phyloP scores from a whole-genome alignment of 1,140 invertebrate species.

The Stenopsyche tienmushanensis region DNA sequence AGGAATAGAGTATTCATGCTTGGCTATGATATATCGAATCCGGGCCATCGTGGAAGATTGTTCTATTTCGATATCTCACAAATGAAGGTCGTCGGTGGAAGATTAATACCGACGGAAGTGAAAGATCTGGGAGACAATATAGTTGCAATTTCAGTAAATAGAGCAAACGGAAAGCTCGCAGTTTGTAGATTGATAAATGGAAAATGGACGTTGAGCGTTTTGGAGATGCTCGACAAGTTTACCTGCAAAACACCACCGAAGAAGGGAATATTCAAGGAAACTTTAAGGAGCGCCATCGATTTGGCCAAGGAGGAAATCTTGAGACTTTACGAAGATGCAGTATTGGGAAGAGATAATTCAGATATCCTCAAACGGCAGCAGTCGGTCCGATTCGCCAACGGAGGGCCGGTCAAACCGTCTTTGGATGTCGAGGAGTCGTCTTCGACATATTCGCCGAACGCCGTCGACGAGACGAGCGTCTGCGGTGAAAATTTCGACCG shows the following conservation, averaged over 20 bases:
- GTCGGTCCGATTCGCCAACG: background rate
- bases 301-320: slow-evolving; percentile 5
- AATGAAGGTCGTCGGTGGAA: background rate
- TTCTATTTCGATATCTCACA: slow-evolving; percentile 1
- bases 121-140: slow-evolving; percentile 1
- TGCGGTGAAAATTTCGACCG: background rate
- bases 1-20: background rate
- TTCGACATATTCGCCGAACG: background rate
- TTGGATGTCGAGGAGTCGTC: background rate
- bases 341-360: background rate
- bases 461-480: background rate
- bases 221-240: background rate
- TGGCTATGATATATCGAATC: slow-evolving; percentile 1
- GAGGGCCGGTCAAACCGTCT: background rate
- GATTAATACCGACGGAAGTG: background rate
- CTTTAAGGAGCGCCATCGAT: background rate
- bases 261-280: slow-evolving; percentile 2
- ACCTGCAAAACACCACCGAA: slow-evolving; percentile 5
- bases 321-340: slow-evolving; percentile 8
- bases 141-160: background rate
- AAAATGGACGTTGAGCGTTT: background rate
- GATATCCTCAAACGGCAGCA: background rate
- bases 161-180: background rate
- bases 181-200: background rate
- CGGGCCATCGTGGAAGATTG: background rate